phyloP scores from a whole-genome alignment of 1,140 invertebrate genomes.

The Pemphigus obesinymphae region DNA sequence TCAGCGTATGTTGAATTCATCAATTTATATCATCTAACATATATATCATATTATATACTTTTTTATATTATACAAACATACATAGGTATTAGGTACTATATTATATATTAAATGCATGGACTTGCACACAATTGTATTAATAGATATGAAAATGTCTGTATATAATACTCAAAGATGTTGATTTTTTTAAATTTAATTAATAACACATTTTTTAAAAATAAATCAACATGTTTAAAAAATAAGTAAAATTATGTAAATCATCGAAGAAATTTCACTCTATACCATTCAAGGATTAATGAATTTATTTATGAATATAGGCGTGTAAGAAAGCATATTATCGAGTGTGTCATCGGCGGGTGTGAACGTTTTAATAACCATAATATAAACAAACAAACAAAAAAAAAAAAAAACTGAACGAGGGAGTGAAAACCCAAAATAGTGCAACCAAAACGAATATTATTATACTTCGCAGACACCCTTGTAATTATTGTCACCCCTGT shows the following conservation, averaged over 20 bases:
- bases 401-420: constrained; percentile 14
- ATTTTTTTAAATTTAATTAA: not conserved
- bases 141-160: not conserved
- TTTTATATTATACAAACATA: too few relatives aligned
- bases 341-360: constrained; percentile 26
- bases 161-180: too few relatives aligned
- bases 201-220: not conserved
- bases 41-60: too few relatives aligned
- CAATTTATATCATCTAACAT: not conserved
- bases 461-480: constrained; percentile 34
- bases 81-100: too few relatives aligned
- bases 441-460: constrained; percentile 30
- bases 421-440: constrained; percentile 22
- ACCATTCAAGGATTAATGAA: not conserved
- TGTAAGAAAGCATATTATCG: constrained; percentile 24
- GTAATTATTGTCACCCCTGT: constrained; percentile 37
- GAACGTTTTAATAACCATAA: constrained; percentile 36
- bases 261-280: not conserved
- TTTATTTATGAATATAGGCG: constrained; percentile 17
- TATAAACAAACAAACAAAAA: constrained; percentile 27
- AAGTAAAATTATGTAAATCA: not conserved
- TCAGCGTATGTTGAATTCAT: not conserved
- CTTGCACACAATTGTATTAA: not conserved
- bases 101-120: not conserved
- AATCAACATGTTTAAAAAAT: not conserved